These are phyloP conservation scores for Carlito syrichta DNA, from an alignment of 2,113 vertebrate species.

Conservation along the genomic window DNA sequence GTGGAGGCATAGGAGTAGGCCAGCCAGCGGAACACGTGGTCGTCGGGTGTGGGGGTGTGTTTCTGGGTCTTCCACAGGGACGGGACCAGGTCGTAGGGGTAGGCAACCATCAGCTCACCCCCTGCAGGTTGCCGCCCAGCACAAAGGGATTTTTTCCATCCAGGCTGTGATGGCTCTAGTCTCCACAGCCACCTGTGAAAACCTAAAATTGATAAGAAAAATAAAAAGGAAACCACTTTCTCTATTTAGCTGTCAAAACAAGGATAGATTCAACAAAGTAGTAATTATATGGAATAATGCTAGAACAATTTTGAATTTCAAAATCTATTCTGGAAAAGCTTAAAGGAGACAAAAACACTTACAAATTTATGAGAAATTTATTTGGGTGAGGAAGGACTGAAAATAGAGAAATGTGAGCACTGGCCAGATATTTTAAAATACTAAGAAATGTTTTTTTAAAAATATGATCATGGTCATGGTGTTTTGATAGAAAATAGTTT, in stretches of 20 bases:
- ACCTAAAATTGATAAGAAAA: neutral
- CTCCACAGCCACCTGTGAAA: slow-evolving; percentile 91
- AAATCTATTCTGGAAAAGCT: neutral
- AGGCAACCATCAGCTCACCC: slow-evolving; percentile 98
- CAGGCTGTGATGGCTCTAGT: slow-evolving; percentile 93
- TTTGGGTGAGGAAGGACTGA: neutral
- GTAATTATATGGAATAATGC: no score
- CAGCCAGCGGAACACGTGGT: slow-evolving; percentile 96
- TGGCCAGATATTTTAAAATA: neutral
- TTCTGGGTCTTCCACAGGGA: slow-evolving; percentile 87
- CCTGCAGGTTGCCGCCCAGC: slow-evolving; percentile 95
- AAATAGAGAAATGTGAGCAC: neutral
- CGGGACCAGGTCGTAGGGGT: slow-evolving; percentile 94
- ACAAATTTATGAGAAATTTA: neutral
- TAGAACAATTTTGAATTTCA: neutral
- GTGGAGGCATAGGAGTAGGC: slow-evolving; percentile 97
- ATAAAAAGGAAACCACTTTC: neutral
- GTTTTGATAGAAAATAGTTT: no score
- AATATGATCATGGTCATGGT: neutral
- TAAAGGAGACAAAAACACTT: neutral
- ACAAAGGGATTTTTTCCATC: slow-evolving; percentile 99
- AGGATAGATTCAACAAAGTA: neutral
- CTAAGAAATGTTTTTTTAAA: neutral
- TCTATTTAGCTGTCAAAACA: neutral
- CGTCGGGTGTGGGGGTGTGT: slow-evolving; percentile 91